phyloP scores from a whole-genome alignment of 2,888 invertebrate genomes.

The Acanthoscelides obtectus region DNA sequence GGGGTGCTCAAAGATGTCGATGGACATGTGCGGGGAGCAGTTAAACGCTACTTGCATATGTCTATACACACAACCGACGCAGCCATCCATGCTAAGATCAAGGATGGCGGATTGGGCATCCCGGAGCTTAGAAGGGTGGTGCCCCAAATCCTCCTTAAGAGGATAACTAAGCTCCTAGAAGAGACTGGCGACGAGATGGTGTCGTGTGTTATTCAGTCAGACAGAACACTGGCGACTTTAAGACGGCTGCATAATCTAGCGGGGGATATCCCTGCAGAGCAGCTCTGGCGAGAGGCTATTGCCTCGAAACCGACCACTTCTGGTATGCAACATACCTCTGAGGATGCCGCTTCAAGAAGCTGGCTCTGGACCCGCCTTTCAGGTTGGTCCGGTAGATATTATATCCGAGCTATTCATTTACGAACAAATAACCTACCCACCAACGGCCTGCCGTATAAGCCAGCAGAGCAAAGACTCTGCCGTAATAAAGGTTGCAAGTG shows the following conservation, averaged over 20 bases:
- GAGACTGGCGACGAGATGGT: slow-evolving; percentile 11
- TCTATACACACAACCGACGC: slow-evolving; percentile 40
- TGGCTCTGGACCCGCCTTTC: slow-evolving; percentile 11
- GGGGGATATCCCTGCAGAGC: slow-evolving; percentile 7
- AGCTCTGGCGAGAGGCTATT: slow-evolving; percentile 3
- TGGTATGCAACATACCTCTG: slow-evolving; percentile 1
- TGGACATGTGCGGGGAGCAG: slow-evolving; percentile 9
- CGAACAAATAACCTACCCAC: slow-evolving; percentile 11
- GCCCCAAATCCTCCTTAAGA: slow-evolving; percentile 2
- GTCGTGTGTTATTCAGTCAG: slow-evolving; percentile 10
- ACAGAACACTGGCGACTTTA: neutral
- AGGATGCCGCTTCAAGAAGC: neutral
- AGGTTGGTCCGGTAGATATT: slow-evolving; percentile 20
- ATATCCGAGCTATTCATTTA: slow-evolving; percentile 17
- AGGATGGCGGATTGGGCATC: slow-evolving; percentile 31
- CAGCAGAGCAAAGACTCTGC: slow-evolving; percentile 9
- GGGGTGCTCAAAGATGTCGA: slow-evolving; percentile 12
- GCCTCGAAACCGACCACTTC: neutral
- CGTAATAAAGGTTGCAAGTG: slow-evolving; percentile 15
- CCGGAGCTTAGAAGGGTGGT: slow-evolving; percentile 15
- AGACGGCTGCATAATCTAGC: slow-evolving; percentile 7
- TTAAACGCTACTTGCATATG: slow-evolving; percentile 48
- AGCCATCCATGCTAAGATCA: slow-evolving; percentile 25
- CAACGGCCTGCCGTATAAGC: slow-evolving; percentile 7
- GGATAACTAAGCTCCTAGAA: slow-evolving; percentile 12